Base-by-base conservation (phyloP, 2,888 invertebrate species). In the Lasioglossum figueresi region DNA sequence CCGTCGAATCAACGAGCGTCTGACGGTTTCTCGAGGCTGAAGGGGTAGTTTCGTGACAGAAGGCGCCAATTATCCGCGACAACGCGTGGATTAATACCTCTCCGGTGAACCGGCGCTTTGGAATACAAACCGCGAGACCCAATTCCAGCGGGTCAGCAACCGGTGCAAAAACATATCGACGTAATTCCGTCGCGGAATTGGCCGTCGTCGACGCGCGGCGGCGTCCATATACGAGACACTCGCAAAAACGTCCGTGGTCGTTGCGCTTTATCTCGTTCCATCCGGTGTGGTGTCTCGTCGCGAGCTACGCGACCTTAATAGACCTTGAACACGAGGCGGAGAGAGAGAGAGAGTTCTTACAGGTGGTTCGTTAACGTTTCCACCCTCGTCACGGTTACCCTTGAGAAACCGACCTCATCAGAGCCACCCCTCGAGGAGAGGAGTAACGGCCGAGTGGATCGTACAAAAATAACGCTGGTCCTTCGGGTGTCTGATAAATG, bases 351-450 rank as follows among this genome's bases (percentile, higher is more conserved):
- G 23, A 27, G 85, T 87, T 87, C 87, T 88, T 87, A 88, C 88
- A 87, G 87, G 87, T 85, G 87, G 87, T 84, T 81, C 84, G 88
- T 84, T 80, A 84, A 84, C 88, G 80, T 83, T 81, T 87, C 81
- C 76, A 84, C 82, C 87, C 86, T 85, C 83, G 83, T 87, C 84
- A 81, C 74, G 71, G 84, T 76, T 73, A 70, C 81, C 80, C 84
- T 59, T 34, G 74, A 71, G 79, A 75, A 84, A 76, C 77, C 76
- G 79, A 75, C 34, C 79, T 79, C 84, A 76, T 77, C 83, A 78
- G 74, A 76, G 63, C 79, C 79, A 73, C 82, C 81, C 66, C 82
- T 66, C 48, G 56, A 68, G 71, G 31, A 66, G 40, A 66, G 40
- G 56, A 70, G 70, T 4, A 52, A 43, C 12, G 45, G n/a, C 34